phyloP scores from a whole-genome alignment of 1,140 invertebrate species.

The Euglossa dilemma region DNA sequence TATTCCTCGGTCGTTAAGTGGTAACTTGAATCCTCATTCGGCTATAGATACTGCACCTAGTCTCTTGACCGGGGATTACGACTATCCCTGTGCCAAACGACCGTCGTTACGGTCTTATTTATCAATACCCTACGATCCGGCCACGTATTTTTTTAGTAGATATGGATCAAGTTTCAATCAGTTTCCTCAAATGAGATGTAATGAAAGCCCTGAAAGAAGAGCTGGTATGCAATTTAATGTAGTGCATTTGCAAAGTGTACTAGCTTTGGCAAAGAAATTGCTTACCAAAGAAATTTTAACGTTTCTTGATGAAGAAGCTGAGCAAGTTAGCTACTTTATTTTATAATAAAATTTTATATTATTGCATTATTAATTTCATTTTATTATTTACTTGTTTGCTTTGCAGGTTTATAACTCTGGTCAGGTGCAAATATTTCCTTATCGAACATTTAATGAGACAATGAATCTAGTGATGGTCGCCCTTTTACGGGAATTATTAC shows the following conservation, averaged over 20 bases:
- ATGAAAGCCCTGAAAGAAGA: conserved; percentile 86
- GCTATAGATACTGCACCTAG: conserved; percentile 68
- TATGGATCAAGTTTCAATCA: conserved; percentile 97
- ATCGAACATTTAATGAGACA: conserved; percentile 96
- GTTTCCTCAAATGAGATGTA: conserved; percentile 90
- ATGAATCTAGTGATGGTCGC: conserved; percentile 97
- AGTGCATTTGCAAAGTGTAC: conserved; percentile 89
- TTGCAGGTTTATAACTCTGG: conserved; percentile 77
- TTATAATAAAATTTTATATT: neutral
- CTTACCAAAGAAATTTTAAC: conserved; percentile 92
- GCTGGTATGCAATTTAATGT: conserved; percentile 86
- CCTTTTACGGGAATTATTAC: conserved; percentile 93
- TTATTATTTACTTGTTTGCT: conserved; percentile 1
- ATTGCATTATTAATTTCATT: conserved; percentile 21
- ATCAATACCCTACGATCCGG: conserved; percentile 89
- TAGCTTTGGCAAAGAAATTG: conserved; percentile 93
- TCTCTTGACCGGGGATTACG: conserved; percentile 72
- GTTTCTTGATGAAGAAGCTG: conserved; percentile 91
- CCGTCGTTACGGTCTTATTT: conserved; percentile 85
- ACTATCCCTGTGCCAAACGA: conserved; percentile 75
- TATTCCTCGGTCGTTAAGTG: conserved; percentile 95
- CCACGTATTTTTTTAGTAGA: conserved; percentile 94
- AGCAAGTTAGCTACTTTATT: conserved; percentile 85
- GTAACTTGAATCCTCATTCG: conserved; percentile 87
- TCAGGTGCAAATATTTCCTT: conserved; percentile 90